phyloP scores from a whole-genome alignment of 1,140 invertebrate species.

The Drosophila takahashii region DNA sequence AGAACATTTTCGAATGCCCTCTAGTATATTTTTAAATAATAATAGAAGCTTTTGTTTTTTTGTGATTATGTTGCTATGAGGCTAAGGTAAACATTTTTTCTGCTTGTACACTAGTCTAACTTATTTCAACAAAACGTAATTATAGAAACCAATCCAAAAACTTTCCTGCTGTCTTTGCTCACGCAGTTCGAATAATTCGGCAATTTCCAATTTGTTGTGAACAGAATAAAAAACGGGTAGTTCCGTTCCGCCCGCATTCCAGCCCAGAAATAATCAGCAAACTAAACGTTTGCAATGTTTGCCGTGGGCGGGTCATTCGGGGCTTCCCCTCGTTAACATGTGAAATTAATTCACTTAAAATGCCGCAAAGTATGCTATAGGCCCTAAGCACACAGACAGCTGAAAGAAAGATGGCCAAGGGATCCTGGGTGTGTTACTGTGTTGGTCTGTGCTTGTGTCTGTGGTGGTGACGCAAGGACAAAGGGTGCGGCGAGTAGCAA shows the following conservation, averaged over 20 bases:
- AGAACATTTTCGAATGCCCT: not conserved
- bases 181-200: slow-evolving; percentile 1
- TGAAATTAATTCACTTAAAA: slow-evolving; percentile 79
- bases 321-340: slow-evolving; percentile 30
- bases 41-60: not conserved
- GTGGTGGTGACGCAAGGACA: slow-evolving; percentile 62
- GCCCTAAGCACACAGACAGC: slow-evolving; percentile 21
- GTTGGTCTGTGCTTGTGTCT: slow-evolving; percentile 4
- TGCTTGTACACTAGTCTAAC: not conserved
- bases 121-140: not conserved
- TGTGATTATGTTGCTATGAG: not conserved
- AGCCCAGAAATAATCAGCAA: slow-evolving; percentile 46
- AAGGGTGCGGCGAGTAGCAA: slow-evolving; percentile 57
- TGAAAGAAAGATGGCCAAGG: slow-evolving; percentile 13
- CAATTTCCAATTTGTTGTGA: slow-evolving; percentile 29
- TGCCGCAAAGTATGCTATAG: slow-evolving; percentile 75
- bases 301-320: slow-evolving; percentile 3
- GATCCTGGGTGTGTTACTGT: slow-evolving; percentile 4
- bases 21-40: not conserved
- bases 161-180: not conserved
- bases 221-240: slow-evolving; percentile 2
- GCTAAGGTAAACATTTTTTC: not conserved
- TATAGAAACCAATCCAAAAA: not conserved
- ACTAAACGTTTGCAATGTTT: slow-evolving; percentile 59
- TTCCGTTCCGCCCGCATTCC: slow-evolving; percentile 1